Base-by-base conservation (phyloP, 2,888 invertebrate species). In the Sicus ferrugineus region DNA sequence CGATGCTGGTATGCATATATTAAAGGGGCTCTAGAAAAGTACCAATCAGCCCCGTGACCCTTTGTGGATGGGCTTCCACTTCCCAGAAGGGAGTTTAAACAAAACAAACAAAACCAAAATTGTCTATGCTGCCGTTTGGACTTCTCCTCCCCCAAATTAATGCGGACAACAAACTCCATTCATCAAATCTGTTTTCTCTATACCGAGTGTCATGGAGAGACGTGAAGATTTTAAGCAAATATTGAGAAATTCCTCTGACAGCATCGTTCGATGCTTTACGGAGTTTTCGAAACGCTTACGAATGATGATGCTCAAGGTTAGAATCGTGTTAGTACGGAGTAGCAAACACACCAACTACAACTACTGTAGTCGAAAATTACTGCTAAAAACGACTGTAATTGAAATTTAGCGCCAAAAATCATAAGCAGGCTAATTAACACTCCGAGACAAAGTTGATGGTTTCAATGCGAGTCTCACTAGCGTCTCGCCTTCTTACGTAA, bases 141-240 rank as follows among this genome's bases (percentile, higher is more conserved):
- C 5, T 56, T 19, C 28, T 56, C 30, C 30, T 16, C n/a, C 30
- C 26, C 11, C 30, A 56, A 56, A 14, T 56, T 56, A 56, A 28
- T 30, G 9, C 14, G 19, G 46, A 67, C 42, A 68, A 68, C 19
- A 42, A 64, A 23, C 5, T 61, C n/a, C 61, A 61, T 38, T 66
- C 66, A 64, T 42, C n/a, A 16, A 42, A 42, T 7, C n/a, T 1
- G n/a, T 42, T n/a, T 42, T n/a, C 4, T 42, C n/a, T 42, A 1
- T 42, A 42, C 3, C 14, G 11, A 4, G 11, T 42, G 30, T 71
- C 65, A 26, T 68, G 68, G 26, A 61, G 42, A 65, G 65, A 31
- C 68, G 72, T 68, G 58, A 72, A 72, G 34, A 34, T 64, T 52
- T 68, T 68, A 50, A 21, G 62, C 30, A 72, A 72, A 72, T 42